Percentiles rank a stretch among this genome's conserved stretches.
phyloP scores from a whole-genome alignment of 2,888 invertebrate genomes.

The Brachyopa scutellaris region DNA sequence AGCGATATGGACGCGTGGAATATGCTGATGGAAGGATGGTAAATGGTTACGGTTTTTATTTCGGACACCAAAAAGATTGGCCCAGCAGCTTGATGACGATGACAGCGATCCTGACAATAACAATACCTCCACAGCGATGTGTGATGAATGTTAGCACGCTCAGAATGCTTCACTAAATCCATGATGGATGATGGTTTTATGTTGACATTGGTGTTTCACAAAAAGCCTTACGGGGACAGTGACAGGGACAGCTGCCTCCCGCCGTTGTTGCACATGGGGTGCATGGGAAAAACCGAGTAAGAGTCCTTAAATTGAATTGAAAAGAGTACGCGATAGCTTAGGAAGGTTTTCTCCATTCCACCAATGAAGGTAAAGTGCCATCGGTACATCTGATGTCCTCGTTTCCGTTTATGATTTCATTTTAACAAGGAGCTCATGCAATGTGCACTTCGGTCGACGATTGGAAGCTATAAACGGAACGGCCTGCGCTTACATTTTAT shows the following conservation, averaged over 20 bases:
- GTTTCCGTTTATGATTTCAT: slow-evolving; percentile 53
- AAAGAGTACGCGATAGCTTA: slow-evolving; percentile 10
- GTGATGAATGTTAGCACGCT: slow-evolving; percentile 65
- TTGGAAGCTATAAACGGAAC: slow-evolving; percentile 38
- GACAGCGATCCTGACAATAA: slow-evolving; percentile 14
- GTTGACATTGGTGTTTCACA: slow-evolving; percentile 52
- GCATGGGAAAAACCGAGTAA: background rate
- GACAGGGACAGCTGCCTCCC: background rate
- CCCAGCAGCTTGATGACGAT: slow-evolving; percentile 23
- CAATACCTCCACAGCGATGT: slow-evolving; percentile 35
- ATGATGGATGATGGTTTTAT: slow-evolving; percentile 68
- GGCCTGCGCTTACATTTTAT: slow-evolving; percentile 41
- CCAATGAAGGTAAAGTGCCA: background rate
- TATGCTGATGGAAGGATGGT: slow-evolving; percentile 56
- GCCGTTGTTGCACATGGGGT: too few species aligned
- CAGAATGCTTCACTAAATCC: slow-evolving; percentile 65
- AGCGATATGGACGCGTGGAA: slow-evolving; percentile 57
- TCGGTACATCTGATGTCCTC: slow-evolving; percentile 25
- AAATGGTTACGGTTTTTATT: slow-evolving; percentile 52
- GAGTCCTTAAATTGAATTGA: slow-evolving; percentile 24
- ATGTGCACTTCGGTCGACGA: slow-evolving; percentile 4
- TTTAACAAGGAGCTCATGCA: slow-evolving; percentile 9
- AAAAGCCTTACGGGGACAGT: slow-evolving; percentile 7
- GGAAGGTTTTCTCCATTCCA: background rate
- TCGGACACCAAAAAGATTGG: slow-evolving; percentile 60